Evolutionary conservation across 2,888 invertebrate species (phyloP), one percentile per base, ranked within the genome.

Genomic region (Dasypolia templi): DNA sequence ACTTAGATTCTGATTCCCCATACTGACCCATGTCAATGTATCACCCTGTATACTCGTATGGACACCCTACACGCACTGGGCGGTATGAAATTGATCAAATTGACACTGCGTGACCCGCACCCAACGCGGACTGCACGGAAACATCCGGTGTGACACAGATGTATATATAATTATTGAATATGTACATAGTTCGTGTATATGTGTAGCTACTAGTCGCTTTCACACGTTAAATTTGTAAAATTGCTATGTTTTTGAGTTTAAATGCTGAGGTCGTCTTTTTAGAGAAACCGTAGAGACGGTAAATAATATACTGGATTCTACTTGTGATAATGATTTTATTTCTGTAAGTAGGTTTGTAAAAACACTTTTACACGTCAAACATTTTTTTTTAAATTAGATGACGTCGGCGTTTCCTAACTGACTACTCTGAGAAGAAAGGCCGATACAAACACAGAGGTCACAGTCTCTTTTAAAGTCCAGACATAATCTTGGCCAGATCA

Each of bases 61-160:
- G 67, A 53, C 80, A 83, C 83, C 86, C 75, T 83, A 85, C 77
- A 62, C 80, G 39, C 55, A 63, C 61, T 75, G 77, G 81, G 80
- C 53, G 87, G 83, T 72, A 83, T 72, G 62, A 72, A 87, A 79
- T 75, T 83, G 79, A 85, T 86, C 83, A 85, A 85, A 82, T 85
- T 86, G 87, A 82, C 86, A 86, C 78, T 75, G 77, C 83, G 67
- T 83, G 85, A 86, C 87, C 87, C 75, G 77, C 65, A 72, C 76
- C 73, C 64, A 70, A 65, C 75, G 6, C 55, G 67, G 65, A 59
- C 59, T 49, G 72, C 63, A 62, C 74, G 59, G 53, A n/a, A 46
- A 81, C 83, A 86, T 86, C 87, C 85, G 85, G 82, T 72, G 71
- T 75, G 70, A 72, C 35, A 58, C 58, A 68, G 51, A 46, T 46